Evolutionary conservation across 2,888 invertebrate species (phyloP).

Genomic region (Microctonus brassicae): DNA sequence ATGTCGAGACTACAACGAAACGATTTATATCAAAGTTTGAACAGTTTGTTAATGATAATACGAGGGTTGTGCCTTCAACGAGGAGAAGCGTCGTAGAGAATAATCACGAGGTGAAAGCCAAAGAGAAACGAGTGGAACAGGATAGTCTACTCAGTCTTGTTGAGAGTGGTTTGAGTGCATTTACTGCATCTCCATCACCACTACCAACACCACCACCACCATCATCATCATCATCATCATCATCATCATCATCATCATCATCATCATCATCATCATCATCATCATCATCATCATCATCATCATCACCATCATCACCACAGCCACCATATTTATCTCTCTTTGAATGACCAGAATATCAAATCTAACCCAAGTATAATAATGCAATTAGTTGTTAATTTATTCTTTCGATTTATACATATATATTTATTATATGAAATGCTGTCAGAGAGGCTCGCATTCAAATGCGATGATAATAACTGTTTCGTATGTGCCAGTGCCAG

Average conservation of each 20-base stretch:
- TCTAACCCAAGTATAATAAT: background rate
- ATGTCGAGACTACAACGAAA: slow-evolving; percentile 45
- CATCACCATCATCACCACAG: too few relatives aligned
- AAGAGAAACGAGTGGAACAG: slow-evolving; percentile 36
- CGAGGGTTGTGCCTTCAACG: slow-evolving; percentile 39
- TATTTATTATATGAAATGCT: background rate
- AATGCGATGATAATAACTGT: slow-evolving; percentile 17
- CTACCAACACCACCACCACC: background rate
- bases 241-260: background rate
- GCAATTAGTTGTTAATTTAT: slow-evolving; percentile 2
- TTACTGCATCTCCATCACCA: slow-evolving; percentile 40
- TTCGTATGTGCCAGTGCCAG: slow-evolving; percentile 36
- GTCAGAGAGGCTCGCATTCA: background rate
- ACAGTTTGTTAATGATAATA: slow-evolving; percentile 55
- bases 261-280: slow-evolving; percentile 1
- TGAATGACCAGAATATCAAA: background rate
- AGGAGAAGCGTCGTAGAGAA: slow-evolving; percentile 39
- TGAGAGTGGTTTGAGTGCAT: slow-evolving; percentile 57
- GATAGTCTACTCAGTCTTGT: slow-evolving; percentile 55
- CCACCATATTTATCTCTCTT: background rate
- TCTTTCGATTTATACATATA: background rate
- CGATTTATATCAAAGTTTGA: slow-evolving; percentile 56
- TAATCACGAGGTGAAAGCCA: slow-evolving; percentile 38
- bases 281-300: background rate
- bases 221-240: background rate